Evolutionary conservation across 1,140 invertebrate species (phyloP).

Genomic region (Panagrolaimus sp.): DNA sequence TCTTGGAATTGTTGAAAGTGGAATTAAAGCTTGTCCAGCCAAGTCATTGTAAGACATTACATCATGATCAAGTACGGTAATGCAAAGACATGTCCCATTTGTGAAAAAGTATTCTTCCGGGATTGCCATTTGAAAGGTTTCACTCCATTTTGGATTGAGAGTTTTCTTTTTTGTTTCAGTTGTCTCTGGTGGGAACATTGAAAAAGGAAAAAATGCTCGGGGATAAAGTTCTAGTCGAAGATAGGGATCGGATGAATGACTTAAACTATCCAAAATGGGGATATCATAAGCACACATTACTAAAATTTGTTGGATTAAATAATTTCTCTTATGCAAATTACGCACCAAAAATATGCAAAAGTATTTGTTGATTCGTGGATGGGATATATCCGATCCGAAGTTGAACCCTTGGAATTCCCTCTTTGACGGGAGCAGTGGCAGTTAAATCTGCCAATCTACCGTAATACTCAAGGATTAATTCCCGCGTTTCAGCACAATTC

Average conservation of each 20-base stretch:
- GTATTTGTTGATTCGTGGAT: slow-evolving; percentile 33
- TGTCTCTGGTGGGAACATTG: slow-evolving; percentile 31
- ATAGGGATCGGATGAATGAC: slow-evolving; percentile 37
- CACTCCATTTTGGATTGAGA: slow-evolving; percentile 38
- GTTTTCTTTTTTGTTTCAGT: slow-evolving; percentile 38
- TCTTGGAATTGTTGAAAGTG: slow-evolving; percentile 25
- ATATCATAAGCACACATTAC: slow-evolving; percentile 31
- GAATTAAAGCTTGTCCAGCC: slow-evolving; percentile 38
- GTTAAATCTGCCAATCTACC: slow-evolving; percentile 30
- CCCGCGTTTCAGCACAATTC: slow-evolving; percentile 28
- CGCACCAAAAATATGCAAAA: slow-evolving; percentile 29
- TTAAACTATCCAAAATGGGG: slow-evolving; percentile 32
- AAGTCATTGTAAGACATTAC: slow-evolving; percentile 39
- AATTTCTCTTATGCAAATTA: neutral
- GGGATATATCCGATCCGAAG: slow-evolving; percentile 30
- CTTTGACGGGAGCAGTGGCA: slow-evolving; percentile 14
- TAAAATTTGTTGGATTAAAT: slow-evolving; percentile 24
- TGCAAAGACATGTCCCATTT: slow-evolving; percentile 32
- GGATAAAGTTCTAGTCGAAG: slow-evolving; percentile 36
- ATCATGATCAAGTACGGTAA: slow-evolving; percentile 40
- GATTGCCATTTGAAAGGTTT: slow-evolving; percentile 32
- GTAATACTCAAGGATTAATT: slow-evolving; percentile 41
- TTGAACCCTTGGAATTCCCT: slow-evolving; percentile 19
- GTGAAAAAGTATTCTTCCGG: slow-evolving; percentile 38
- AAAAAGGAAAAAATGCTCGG: slow-evolving; percentile 26